Evolutionary conservation across 2,797 vertebrate species (phyloP).

Genomic region (Otolemur crassicaudatus): DNA sequence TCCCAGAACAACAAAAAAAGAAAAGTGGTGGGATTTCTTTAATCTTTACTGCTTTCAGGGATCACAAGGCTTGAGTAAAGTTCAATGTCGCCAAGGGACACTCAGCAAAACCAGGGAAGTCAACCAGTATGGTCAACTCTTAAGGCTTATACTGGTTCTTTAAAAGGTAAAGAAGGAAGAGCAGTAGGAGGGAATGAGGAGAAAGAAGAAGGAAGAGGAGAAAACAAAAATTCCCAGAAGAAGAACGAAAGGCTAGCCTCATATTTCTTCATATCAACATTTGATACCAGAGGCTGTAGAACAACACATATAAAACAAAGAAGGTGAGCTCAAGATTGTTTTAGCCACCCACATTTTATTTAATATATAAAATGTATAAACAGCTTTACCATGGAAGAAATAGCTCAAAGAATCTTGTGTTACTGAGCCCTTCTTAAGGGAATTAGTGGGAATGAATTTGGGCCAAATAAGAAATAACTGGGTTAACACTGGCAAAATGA

Average conservation of each 20-base stretch:
- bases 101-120: background rate
- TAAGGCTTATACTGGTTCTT: background rate
- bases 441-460: slow-evolving; percentile 17
- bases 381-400: background rate
- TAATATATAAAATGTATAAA: background rate
- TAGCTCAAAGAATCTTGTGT: background rate
- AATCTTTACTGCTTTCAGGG: background rate
- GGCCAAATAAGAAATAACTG: background rate
- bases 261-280: background rate
- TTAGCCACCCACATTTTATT: background rate
- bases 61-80: background rate
- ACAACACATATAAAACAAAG: background rate
- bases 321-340: background rate
- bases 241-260: background rate
- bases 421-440: background rate
- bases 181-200: background rate
- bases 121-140: background rate
- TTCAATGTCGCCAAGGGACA: background rate
- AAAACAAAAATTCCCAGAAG: background rate
- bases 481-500: background rate
- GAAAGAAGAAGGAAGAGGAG: too few species aligned
- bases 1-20: background rate
- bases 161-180: background rate
- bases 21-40: background rate
- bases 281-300: background rate